Conservation (phyloP, 2,113 vertebrate genomes). For the Asarcornis scutulata region DNA sequence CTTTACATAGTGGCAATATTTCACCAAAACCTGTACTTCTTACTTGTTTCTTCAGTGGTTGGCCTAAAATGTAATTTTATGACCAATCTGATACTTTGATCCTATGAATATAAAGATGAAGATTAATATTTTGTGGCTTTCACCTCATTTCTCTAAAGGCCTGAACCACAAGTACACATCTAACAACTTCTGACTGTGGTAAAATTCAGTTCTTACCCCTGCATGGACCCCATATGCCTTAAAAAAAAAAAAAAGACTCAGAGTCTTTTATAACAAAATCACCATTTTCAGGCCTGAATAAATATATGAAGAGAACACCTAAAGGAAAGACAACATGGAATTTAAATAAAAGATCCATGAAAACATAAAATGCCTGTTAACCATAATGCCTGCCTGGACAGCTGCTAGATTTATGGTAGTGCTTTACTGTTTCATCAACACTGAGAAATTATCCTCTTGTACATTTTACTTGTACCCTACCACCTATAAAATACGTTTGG, state of each 20-base stretch:
- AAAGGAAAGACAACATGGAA: neutral
- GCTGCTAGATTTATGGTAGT: neutral
- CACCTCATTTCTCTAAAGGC: neutral
- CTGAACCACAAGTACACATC: neutral
- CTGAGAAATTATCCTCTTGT: neutral
- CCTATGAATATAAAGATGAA: neutral
- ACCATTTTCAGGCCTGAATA: neutral
- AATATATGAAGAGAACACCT: neutral
- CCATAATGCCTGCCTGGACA: neutral
- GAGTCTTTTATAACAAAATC: neutral
- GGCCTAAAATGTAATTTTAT: neutral
- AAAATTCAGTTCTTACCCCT: neutral
- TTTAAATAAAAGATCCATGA: neutral
- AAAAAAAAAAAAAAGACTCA: neutral
- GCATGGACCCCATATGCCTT: neutral
- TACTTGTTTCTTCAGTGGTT: neutral
- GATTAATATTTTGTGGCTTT: neutral
- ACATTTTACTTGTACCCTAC: neutral
- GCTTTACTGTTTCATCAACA: neutral
- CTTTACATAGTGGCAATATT: neutral
- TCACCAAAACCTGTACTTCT: neutral
- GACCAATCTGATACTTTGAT: neutral
- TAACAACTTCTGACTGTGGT: accelerated
- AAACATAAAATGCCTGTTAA: neutral
- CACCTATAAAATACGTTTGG: neutral